Evolutionary conservation across 2,797 vertebrate species (phyloP).

Genomic region (Acanthopagrus latus): DNA sequence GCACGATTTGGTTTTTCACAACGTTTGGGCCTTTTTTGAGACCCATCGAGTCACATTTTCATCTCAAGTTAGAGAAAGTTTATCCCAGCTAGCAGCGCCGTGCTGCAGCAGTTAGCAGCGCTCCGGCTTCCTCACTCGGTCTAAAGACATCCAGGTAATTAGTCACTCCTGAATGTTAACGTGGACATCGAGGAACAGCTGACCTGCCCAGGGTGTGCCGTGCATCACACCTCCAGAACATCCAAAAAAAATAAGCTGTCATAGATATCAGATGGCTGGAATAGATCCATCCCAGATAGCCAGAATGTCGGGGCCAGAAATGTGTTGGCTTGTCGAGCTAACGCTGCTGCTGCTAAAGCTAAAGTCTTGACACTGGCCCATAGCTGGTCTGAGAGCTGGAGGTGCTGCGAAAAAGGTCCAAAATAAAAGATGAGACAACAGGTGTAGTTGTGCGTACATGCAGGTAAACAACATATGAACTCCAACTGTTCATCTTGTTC

Average conservation of each 20-base stretch:
- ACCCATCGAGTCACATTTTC: not conserved
- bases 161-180: too few relatives aligned
- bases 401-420: not conserved
- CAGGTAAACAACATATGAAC: not conserved
- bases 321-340: not conserved
- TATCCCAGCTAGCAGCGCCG: not conserved
- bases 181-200: too few relatives aligned
- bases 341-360: too few relatives aligned
- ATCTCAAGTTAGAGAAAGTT: not conserved
- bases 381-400: not conserved
- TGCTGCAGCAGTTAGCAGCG: too few relatives aligned
- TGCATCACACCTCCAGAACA: too few relatives aligned
- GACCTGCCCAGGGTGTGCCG: too few relatives aligned
- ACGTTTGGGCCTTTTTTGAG: not conserved
- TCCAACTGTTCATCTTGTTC: too few relatives aligned
- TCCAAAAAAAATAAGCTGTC: too few relatives aligned
- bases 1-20: not conserved
- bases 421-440: not conserved
- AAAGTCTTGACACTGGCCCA: not conserved
- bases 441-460: not conserved
- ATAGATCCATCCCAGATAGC: not conserved
- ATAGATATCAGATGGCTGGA: too few relatives aligned
- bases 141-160: too few relatives aligned
- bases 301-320: not conserved
- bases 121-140: too few relatives aligned